Base-by-base conservation (phyloP, 2,888 invertebrate species). In the Stegophylla sp. region DNA sequence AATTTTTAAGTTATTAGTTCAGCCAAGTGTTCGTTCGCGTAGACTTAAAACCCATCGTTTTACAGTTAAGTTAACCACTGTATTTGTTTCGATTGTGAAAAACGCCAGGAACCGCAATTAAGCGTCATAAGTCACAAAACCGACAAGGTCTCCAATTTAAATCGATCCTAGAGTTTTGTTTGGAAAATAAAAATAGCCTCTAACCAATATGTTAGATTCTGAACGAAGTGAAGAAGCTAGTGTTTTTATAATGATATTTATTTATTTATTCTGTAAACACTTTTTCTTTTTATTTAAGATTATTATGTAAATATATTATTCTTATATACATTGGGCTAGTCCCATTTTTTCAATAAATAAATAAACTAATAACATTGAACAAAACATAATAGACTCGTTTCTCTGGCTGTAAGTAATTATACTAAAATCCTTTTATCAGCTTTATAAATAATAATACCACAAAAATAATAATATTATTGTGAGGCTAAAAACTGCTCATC, bases 51-150 rank as follows among this genome's bases (percentile, higher is more conserved):
- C 67, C 53, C 28, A 61, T 71, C 71, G 23, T 48, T 79, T 79
- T 71, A 79, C 79, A 69, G 79, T 79, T 79, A 79, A 61, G 59
- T 79, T 34, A 71, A 61, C 23, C 61, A 61, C 41, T 7, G 23
- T 69, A 34, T 79, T 71, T 59, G 34, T 79, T 79, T 59, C 61
- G 79, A 66, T 66, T 41, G 75, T 64, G 51, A 75, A 75, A 75
- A 64, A 75, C n/a, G n/a, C 53, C 17, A n/a, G 26, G 41, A 41
- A 75, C 64, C 41, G 53, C 63, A 53, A 75, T 66, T 66, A 64
- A 64, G 41, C 51, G 4, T 23, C 23, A 26, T 64, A 75, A 43
- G 64, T 66, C 75, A 75, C 64, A 23, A 75, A 53, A 53, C 41
- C 64, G n/a, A 26, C 64, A 66, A 75, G 63, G 64, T 64, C 34